Evolutionary conservation across 2,888 invertebrate genomes (phyloP).

Genomic region (Ditylenchus weischeri): DNA sequence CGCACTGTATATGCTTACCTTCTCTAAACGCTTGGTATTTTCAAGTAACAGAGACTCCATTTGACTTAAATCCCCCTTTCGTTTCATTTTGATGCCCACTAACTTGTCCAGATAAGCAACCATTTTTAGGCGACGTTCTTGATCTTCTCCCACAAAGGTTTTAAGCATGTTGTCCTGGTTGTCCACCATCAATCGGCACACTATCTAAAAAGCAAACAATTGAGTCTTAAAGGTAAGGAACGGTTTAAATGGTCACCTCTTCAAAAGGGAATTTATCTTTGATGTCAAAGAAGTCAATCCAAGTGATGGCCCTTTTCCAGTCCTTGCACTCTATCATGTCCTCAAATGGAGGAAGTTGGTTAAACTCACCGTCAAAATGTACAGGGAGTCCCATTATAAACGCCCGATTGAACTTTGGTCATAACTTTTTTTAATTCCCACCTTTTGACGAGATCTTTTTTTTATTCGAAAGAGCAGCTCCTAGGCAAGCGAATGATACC

Average conservation of each 20-base stretch:
- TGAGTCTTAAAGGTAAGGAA: not conserved
- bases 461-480: no score
- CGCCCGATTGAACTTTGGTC: no score
- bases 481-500: no score
- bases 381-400: no score
- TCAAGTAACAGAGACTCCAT: not conserved
- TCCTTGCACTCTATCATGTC: conserved; percentile 1
- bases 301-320: not conserved
- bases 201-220: not conserved
- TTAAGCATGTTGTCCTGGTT: not conserved
- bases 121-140: not conserved
- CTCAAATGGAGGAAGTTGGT: not conserved
- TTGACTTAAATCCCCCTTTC: not conserved
- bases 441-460: no score
- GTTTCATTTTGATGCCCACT: not conserved
- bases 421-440: no score
- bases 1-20: no score
- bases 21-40: no score
- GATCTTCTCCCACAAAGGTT: not conserved
- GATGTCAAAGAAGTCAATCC: not conserved
- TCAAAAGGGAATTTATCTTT: not conserved
- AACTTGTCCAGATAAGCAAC: not conserved
- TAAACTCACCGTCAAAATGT: no score
- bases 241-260: not conserved
- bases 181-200: not conserved